Evolutionary conservation across 2,888 invertebrate species (phyloP).

Genomic region (Dichetophora obliterata): DNA sequence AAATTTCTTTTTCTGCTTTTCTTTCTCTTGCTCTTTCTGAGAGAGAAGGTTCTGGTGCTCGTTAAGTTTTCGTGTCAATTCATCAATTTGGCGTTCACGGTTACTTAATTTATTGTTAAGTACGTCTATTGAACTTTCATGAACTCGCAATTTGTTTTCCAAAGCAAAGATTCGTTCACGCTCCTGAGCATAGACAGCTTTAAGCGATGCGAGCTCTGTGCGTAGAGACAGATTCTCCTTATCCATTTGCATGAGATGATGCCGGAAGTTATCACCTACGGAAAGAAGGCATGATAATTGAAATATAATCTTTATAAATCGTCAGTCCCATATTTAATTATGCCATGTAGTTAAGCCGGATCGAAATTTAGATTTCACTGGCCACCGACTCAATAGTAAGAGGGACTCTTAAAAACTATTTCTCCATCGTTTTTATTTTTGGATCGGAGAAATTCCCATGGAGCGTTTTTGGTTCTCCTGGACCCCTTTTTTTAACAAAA

Average conservation of each 20-base stretch:
- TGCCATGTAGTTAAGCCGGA: too few species aligned
- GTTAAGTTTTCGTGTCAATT: slow-evolving; percentile 75
- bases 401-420: too few species aligned
- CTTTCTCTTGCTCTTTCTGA: slow-evolving; percentile 77
- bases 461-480: too few species aligned
- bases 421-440: too few species aligned
- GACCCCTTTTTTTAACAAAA: too few species aligned
- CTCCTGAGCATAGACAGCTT: slow-evolving; percentile 77
- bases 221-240: slow-evolving; percentile 78
- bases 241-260: slow-evolving; percentile 77
- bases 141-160: slow-evolving; percentile 77
- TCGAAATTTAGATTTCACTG: too few species aligned
- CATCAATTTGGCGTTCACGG: slow-evolving; percentile 76
- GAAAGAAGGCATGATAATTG: background rate
- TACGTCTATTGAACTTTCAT: slow-evolving; percentile 76
- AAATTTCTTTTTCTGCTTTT: slow-evolving; percentile 77
- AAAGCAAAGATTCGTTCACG: slow-evolving; percentile 76
- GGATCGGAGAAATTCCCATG: too few species aligned
- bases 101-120: slow-evolving; percentile 76
- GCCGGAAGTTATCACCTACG: slow-evolving; percentile 75
- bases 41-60: slow-evolving; percentile 77
- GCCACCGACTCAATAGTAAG: too few species aligned
- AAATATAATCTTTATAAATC: too few species aligned
- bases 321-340: too few species aligned
- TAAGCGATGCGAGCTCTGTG: slow-evolving; percentile 77